These are phyloP conservation scores for Drosophila asahinai DNA, from an alignment of 1,140 invertebrate species.

Conservation along the genomic window DNA sequence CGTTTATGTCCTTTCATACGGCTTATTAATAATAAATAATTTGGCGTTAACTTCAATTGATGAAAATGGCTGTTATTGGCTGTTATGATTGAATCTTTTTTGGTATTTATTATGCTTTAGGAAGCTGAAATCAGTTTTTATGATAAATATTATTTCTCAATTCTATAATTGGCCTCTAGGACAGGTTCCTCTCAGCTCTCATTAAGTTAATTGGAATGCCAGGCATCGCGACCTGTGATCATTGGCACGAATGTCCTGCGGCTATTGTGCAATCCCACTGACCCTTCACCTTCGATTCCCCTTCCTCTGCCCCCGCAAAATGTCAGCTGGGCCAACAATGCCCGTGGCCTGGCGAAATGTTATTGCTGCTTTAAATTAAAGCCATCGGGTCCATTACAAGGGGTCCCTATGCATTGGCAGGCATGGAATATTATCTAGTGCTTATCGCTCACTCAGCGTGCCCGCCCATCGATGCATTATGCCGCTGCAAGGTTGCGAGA, in stretches of 20 bases:
- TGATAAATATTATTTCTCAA: too few relatives aligned
- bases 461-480: slow-evolving; percentile 39
- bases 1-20: slow-evolving; percentile 1
- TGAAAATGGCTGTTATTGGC: not conserved
- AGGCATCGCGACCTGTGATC: not conserved
- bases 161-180: too few relatives aligned
- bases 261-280: slow-evolving; percentile 4
- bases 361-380: slow-evolving; percentile 55
- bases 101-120: too few relatives aligned
- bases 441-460: slow-evolving; percentile 65
- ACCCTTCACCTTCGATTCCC: not conserved
- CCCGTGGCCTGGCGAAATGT: not conserved
- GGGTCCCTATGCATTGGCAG: slow-evolving; percentile 24
- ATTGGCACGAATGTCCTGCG: slow-evolving; percentile 3
- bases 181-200: too few relatives aligned
- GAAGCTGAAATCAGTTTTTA: too few relatives aligned
- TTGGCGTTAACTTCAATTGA: not conserved
- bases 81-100: too few relatives aligned
- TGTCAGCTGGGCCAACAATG: slow-evolving; percentile 9
- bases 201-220: slow-evolving; percentile 11
- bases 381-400: slow-evolving; percentile 11
- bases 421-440: slow-evolving; percentile 67
- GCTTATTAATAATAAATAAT: not conserved
- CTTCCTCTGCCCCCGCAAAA: not conserved
- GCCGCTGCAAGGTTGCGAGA: slow-evolving; percentile 48